These are phyloP conservation scores for Natrix natrix DNA, from an alignment of 2,797 vertebrate species.

Conservation along the genomic window DNA sequence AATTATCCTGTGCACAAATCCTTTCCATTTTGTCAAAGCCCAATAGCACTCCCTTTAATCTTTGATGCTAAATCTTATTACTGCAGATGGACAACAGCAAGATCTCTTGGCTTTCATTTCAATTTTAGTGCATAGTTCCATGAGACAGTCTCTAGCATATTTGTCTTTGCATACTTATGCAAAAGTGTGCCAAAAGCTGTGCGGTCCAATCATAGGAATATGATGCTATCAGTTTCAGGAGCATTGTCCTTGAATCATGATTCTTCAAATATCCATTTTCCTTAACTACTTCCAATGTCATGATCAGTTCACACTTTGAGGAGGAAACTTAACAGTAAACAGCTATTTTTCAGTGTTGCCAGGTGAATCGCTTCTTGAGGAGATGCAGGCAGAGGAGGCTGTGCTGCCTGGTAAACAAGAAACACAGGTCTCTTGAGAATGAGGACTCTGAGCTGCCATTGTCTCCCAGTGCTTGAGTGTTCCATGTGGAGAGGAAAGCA, in stretches of 20 bases:
- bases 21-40: not conserved
- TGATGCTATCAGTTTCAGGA: not conserved
- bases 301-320: not conserved
- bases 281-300: not conserved
- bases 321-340: not conserved
- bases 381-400: not conserved
- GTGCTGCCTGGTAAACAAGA: not conserved
- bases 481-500: not conserved
- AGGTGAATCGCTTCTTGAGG: not conserved
- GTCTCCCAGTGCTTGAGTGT: not conserved
- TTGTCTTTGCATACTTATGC: not conserved
- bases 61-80: not conserved
- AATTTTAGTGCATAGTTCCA: not conserved
- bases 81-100: not conserved
- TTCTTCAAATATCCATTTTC: not conserved
- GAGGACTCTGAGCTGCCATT: not conserved
- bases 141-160: not conserved
- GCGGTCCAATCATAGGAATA: not conserved
- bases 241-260: not conserved
- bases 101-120: not conserved
- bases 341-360: not conserved
- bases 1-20: not conserved
- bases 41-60: not conserved
- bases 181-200: not conserved
- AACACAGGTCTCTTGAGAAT: not conserved